Evolutionary conservation across 2,113 vertebrate genomes (phyloP).

Genomic region (Hylia prasina): DNA sequence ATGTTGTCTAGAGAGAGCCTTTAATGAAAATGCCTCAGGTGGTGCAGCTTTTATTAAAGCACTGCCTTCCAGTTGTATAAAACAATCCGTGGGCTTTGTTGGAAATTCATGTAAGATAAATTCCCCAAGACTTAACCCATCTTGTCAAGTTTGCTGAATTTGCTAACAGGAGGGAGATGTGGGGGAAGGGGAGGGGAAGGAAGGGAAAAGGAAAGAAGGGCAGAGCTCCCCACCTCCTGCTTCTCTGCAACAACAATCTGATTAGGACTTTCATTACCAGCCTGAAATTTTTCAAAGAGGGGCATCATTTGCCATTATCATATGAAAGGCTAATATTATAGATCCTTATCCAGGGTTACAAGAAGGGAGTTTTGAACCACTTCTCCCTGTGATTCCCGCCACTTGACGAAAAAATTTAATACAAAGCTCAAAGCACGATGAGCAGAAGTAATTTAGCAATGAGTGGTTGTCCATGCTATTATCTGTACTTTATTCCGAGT

Average conservation of each 20-base stretch:
- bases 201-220: background rate
- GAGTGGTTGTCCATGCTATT: constrained; percentile 79
- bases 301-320: constrained; percentile 78
- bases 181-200: background rate
- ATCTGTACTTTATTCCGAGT: constrained; percentile 76
- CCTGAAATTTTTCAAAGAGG: constrained; percentile 76
- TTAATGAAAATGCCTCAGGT: constrained; percentile 93
- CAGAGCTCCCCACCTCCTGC: constrained; percentile 6
- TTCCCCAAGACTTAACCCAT: constrained; percentile 68
- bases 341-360: constrained; percentile 77
- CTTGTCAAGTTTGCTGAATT: constrained; percentile 73
- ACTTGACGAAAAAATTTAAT: constrained; percentile 92
- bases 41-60: constrained; percentile 79
- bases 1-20: constrained; percentile 77
- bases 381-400: constrained; percentile 75
- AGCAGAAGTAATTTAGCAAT: constrained; percentile 86
- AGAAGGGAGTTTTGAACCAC: constrained; percentile 69
- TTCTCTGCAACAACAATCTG: constrained; percentile 70
- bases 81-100: constrained; percentile 76
- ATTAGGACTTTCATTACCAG: constrained; percentile 79
- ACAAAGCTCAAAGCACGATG: constrained; percentile 83
- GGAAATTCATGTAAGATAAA: constrained; percentile 76
- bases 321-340: constrained; percentile 81
- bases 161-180: constrained; percentile 7
- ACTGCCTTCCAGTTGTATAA: constrained; percentile 72